Percentiles rank a stretch among this genome's conserved stretches.
These are phyloP conservation scores for Odontocolon sp. DNA, from an alignment of 2,888 invertebrate species.

Conservation along the genomic window DNA sequence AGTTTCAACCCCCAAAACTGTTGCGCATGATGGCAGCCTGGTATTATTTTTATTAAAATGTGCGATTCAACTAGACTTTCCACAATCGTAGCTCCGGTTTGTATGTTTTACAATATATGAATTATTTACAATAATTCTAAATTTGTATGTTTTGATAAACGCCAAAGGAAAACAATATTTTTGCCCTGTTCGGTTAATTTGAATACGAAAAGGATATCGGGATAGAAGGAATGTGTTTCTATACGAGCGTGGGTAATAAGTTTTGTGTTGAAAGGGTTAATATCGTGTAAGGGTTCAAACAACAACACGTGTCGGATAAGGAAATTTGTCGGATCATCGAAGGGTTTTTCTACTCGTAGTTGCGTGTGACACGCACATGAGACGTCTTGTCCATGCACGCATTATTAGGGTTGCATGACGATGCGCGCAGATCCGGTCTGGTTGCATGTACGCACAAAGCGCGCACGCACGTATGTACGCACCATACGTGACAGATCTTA, in stretches of 20 bases:
- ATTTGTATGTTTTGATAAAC: too few relatives aligned
- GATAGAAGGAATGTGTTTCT: too few relatives aligned
- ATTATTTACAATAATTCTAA: too few relatives aligned
- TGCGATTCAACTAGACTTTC: too few relatives aligned
- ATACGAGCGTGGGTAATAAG: too few relatives aligned
- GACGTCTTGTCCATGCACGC: conserved; percentile 75
- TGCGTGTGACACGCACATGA: conserved; percentile 75
- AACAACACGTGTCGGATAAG: background rate
- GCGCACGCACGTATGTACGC: conserved; percentile 33
- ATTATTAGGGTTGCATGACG: conserved; percentile 77
- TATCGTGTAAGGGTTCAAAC: background rate
- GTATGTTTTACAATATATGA: too few relatives aligned
- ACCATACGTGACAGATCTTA: conserved; percentile 38
- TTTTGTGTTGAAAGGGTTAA: background rate
- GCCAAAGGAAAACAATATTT: too few relatives aligned
- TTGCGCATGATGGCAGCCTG: background rate
- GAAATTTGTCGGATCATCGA: background rate
- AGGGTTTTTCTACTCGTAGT: conserved; percentile 31
- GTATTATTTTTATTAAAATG: too few relatives aligned
- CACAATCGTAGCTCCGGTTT: too few relatives aligned
- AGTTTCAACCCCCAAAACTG: background rate
- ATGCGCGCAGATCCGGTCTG: conserved; percentile 29
- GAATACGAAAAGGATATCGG: too few relatives aligned
- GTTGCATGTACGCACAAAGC: conserved; percentile 5
- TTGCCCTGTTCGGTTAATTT: too few relatives aligned